These are phyloP conservation scores for Smutsia gigantea DNA, from an alignment of 2,797 vertebrate species.

Conservation along the genomic window DNA sequence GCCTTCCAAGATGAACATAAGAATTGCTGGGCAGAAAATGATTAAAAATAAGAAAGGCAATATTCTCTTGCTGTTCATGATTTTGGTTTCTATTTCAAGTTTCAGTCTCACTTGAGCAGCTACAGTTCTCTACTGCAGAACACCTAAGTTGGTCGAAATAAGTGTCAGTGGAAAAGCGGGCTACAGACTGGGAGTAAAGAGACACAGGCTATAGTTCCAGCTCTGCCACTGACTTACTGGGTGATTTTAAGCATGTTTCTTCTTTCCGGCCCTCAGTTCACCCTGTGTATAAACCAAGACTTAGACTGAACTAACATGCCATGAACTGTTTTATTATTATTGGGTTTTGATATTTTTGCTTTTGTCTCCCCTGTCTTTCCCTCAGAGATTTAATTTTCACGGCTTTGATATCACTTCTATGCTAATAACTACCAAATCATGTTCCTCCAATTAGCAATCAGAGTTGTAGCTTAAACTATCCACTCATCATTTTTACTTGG, in stretches of 20 bases:
- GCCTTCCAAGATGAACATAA: conserved; percentile 50
- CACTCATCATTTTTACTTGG: neutral
- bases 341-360: neutral
- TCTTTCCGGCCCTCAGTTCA: neutral
- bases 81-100: conserved; percentile 77
- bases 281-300: neutral
- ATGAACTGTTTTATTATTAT: neutral
- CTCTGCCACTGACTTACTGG: neutral
- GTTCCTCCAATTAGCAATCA: neutral
- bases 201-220: neutral
- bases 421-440: neutral
- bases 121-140: conserved; percentile 75
- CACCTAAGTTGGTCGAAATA: neutral
- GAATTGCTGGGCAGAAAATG: conserved; percentile 70
- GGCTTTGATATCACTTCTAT: neutral
- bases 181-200: neutral
- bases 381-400: neutral
- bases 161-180: neutral
- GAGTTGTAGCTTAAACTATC: neutral
- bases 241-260: conserved; percentile 5
- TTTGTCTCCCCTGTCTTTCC: neutral
- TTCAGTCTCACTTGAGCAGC: conserved; percentile 79
- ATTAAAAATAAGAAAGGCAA: conserved; percentile 81
- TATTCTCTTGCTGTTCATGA: conserved; percentile 76
- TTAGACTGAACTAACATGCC: neutral